Percentiles rank a stretch among this genome's conserved stretches.
Evolutionary conservation across 2,113 vertebrate species (phyloP).

Genomic region (Hyperopisus bebe): DNA sequence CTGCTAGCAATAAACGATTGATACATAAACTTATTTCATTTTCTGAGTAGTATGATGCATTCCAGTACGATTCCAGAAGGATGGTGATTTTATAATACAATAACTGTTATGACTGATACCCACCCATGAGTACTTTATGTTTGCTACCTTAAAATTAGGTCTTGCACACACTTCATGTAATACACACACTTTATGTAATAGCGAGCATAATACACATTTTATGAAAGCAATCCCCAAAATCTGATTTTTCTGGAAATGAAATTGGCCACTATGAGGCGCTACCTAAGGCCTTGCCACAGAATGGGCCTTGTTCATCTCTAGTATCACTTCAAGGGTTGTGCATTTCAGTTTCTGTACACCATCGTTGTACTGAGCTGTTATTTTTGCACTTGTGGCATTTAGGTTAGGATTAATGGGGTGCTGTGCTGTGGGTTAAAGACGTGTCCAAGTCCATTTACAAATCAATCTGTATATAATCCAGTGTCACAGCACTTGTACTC

Average conservation of each 20-base stretch:
- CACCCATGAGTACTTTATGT: neutral
- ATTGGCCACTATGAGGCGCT: neutral
- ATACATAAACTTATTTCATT: neutral
- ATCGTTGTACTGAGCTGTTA: neutral
- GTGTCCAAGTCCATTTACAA: neutral
- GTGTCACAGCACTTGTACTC: no score
- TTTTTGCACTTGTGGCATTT: neutral
- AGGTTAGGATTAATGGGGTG: neutral
- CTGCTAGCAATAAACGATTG: neutral
- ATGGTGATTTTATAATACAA: neutral
- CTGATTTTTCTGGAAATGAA: neutral
- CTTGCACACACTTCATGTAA: neutral
- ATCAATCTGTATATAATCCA: neutral
- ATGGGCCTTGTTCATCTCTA: neutral
- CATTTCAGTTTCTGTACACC: neutral
- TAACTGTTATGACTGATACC: neutral
- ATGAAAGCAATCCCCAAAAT: neutral
- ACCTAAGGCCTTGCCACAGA: neutral
- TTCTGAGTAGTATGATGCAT: neutral
- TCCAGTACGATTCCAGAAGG: neutral
- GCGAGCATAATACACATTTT: neutral
- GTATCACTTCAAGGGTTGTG: neutral
- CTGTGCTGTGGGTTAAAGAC: neutral
- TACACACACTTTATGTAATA: neutral
- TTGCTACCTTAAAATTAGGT: neutral